A percentile compares a stretch with the other conserved stretches of the same genome.
Evolutionary conservation across 53 echinoderm and acorn worm species (phyloP).

Genomic region (Mesocentrotus franciscanus): DNA sequence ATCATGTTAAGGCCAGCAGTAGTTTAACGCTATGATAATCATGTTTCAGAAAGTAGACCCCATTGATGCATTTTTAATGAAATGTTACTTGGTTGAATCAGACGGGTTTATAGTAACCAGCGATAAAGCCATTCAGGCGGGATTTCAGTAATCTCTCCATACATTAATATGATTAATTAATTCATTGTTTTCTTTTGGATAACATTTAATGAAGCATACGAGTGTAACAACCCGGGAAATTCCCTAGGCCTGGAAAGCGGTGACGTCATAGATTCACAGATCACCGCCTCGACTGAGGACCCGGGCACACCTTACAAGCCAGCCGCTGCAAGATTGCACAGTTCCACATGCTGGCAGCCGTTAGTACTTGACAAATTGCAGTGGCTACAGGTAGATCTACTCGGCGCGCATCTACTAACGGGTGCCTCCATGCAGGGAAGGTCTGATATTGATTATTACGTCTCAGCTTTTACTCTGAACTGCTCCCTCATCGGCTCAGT

Average conservation of each 20-base stretch:
- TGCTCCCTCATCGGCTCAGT: not conserved
- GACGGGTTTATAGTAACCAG: too few species aligned
- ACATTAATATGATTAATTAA: not conserved
- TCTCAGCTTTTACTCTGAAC: not conserved
- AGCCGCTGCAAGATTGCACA: not conserved
- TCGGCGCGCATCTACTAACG: not conserved
- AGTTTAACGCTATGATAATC: too few species aligned
- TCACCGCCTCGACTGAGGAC: not conserved
- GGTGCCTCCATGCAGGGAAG: not conserved
- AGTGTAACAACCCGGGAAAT: not conserved
- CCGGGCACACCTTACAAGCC: not conserved
- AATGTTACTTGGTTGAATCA: too few species aligned
- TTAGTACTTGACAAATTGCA: not conserved
- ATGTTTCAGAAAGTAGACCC: too few species aligned
- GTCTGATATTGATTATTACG: not conserved
- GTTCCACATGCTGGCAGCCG: not conserved
- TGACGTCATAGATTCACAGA: not conserved
- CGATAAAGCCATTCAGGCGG: too few species aligned
- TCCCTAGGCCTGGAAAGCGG: not conserved
- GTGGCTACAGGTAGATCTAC: not conserved
- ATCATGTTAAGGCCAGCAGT: too few species aligned
- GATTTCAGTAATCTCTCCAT: too few species aligned
- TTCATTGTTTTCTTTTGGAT: not conserved
- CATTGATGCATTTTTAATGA: too few species aligned
- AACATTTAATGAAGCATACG: not conserved